phyloP scores from a whole-genome alignment of 2,797 vertebrate species.

The Prunella strophiata region DNA sequence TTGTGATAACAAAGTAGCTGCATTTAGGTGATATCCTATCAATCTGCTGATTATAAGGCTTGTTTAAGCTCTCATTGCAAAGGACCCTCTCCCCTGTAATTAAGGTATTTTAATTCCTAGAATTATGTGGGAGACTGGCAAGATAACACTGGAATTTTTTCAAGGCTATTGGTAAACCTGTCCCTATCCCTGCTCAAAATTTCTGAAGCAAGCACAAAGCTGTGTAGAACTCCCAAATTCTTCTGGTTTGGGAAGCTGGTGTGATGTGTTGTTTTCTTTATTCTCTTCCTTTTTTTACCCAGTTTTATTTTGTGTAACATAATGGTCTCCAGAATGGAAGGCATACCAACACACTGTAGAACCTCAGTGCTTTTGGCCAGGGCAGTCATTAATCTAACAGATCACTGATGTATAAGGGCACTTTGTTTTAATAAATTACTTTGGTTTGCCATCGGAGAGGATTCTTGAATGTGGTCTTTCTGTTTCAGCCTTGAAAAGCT shows the following conservation, averaged over 20 bases:
- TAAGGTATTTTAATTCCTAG: background rate
- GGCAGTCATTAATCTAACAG: background rate
- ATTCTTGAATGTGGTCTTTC: slow-evolving; percentile 47
- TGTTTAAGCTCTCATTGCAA: background rate
- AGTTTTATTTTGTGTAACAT: background rate
- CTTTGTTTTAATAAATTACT: slow-evolving; percentile 53
- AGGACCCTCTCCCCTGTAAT: background rate
- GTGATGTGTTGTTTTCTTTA: background rate
- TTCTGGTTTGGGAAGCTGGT: background rate
- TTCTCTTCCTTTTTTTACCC: background rate
- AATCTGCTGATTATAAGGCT: background rate
- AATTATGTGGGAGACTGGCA: background rate
- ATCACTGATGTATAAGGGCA: background rate
- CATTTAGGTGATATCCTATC: background rate
- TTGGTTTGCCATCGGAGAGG: background rate
- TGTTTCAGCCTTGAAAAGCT: slow-evolving; percentile 48
- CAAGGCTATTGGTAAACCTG: background rate
- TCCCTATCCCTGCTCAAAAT: background rate
- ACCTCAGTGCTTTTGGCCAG: background rate
- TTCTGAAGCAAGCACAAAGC: background rate
- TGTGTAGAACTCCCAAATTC: background rate
- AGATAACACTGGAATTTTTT: background rate
- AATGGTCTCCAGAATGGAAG: background rate
- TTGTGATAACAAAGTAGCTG: background rate
- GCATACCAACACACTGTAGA: background rate